phyloP scores from a whole-genome alignment of 2,888 invertebrate species.

The Meliscaeva auricollis region DNA sequence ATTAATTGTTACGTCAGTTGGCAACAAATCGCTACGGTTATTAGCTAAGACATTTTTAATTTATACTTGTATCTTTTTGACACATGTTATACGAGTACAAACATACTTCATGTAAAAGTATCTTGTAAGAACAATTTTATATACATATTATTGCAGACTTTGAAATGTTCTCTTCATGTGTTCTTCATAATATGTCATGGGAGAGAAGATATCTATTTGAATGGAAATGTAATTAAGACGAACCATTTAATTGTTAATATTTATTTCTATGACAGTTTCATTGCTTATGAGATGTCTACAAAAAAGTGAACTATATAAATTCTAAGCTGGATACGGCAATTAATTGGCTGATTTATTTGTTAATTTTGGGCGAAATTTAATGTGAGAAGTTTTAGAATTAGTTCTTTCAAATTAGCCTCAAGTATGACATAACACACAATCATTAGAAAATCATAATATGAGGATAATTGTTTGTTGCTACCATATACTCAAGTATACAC shows the following conservation, averaged over 20 bases:
- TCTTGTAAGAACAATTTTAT: neutral
- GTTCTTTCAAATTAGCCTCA: too few species aligned
- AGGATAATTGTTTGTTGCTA: too few species aligned
- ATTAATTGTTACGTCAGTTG: slow-evolving; percentile 34
- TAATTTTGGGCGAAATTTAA: neutral
- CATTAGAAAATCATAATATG: too few species aligned
- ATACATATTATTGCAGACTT: too few species aligned
- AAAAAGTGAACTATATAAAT: slow-evolving; percentile 1
- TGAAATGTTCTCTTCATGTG: neutral
- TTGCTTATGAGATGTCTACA: neutral
- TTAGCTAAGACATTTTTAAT: slow-evolving; percentile 55
- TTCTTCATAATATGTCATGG: slow-evolving; percentile 15
- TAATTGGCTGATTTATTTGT: slow-evolving; percentile 24
- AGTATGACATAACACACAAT: neutral
- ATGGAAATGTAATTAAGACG: neutral
- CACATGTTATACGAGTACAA: neutral
- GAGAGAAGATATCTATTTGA: slow-evolving; percentile 30
- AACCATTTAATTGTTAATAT: neutral
- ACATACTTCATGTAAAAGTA: neutral
- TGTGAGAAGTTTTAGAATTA: slow-evolving; percentile 2
- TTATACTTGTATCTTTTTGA: slow-evolving; percentile 20
- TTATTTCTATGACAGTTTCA: neutral
- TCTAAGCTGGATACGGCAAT: slow-evolving; percentile 14
- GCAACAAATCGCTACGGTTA: slow-evolving; percentile 32
- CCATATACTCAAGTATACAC: too few species aligned